phyloP scores from a whole-genome alignment of 2,797 vertebrate genomes.

The Rallus crepitans region DNA sequence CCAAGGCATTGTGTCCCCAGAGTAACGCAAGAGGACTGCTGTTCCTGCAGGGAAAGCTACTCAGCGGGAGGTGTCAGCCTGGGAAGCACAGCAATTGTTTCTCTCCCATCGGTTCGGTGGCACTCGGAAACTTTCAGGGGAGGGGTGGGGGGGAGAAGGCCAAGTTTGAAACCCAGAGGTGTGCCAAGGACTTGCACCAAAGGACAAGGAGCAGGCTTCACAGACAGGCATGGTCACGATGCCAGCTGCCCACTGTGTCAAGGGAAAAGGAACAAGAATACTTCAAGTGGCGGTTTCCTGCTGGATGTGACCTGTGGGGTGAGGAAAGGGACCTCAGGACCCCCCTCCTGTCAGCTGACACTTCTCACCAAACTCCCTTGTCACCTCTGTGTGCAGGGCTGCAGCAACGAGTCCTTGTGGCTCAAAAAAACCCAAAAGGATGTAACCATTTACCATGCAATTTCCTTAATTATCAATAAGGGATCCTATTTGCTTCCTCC shows the following conservation, averaged over 20 bases:
- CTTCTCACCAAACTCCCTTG: neutral
- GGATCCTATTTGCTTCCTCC: conserved; percentile 49
- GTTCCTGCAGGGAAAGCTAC: conserved; percentile 40
- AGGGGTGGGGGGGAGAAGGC: neutral
- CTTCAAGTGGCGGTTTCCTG: conserved; percentile 22
- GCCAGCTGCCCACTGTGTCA: neutral
- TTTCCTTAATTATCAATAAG: conserved; percentile 59
- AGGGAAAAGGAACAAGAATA: neutral
- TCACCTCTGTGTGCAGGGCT: neutral
- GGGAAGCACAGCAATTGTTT: conserved; percentile 40
- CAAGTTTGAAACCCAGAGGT: neutral
- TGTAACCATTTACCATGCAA: neutral
- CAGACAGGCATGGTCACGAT: accelerated
- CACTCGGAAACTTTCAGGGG: conserved; percentile 32
- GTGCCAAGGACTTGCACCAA: conserved; percentile 31
- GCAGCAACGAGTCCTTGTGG: neutral
- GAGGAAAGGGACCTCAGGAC: neutral
- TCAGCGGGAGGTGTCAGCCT: conserved; percentile 56
- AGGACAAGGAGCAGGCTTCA: neutral
- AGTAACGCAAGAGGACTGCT: conserved; percentile 42
- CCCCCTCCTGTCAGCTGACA: neutral
- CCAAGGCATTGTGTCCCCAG: neutral
- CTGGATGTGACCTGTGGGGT: neutral
- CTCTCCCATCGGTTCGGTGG: neutral
- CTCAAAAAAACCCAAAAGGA: neutral